Conservation (phyloP, 2,113 vertebrate species). For the Plestiodon gilberti region DNA sequence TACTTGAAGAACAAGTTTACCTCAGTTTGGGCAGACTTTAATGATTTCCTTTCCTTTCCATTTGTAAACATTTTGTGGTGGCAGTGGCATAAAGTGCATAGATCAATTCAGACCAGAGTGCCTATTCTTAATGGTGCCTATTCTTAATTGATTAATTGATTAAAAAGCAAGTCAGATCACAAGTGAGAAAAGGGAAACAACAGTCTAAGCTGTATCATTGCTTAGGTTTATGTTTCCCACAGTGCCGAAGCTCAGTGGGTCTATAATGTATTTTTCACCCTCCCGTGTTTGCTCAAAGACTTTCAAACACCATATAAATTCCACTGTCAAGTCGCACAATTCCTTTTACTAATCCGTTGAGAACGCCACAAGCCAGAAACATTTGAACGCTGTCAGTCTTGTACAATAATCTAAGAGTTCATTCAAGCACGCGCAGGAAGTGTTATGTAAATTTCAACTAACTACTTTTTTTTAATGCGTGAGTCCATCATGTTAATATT, state of each 20-base stretch:
- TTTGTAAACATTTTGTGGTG: slow-evolving; percentile 50
- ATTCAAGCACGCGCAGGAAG: slow-evolving; percentile 56
- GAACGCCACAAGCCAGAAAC: slow-evolving; percentile 63
- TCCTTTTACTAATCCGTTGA: slow-evolving; percentile 72
- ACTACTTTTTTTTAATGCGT: slow-evolving; percentile 61
- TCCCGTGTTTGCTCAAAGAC: slow-evolving; percentile 68
- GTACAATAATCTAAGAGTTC: slow-evolving; percentile 63
- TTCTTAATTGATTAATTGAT: slow-evolving; percentile 60
- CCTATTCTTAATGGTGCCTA: slow-evolving; percentile 40
- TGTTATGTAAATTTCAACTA: slow-evolving; percentile 69
- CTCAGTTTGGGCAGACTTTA: slow-evolving; percentile 12
- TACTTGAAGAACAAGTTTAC: slow-evolving; percentile 30
- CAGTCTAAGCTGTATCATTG: slow-evolving; percentile 49
- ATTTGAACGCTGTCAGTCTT: slow-evolving; percentile 54
- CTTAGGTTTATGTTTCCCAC: slow-evolving; percentile 57
- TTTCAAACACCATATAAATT: slow-evolving; percentile 72
- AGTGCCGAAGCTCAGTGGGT: slow-evolving; percentile 29
- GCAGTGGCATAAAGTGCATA: slow-evolving; percentile 43
- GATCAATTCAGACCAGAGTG: slow-evolving; percentile 35
- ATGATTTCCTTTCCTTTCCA: slow-evolving; percentile 35
- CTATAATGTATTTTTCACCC: slow-evolving; percentile 70
- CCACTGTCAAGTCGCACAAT: slow-evolving; percentile 65
- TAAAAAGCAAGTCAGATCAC: slow-evolving; percentile 48
- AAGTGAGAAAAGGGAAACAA: slow-evolving; percentile 60
- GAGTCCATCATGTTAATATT: slow-evolving; percentile 61